Percentiles rank a stretch among this genome's conserved stretches.
Conservation (phyloP, 2,888 invertebrate genomes). For the Seira ritae region DNA sequence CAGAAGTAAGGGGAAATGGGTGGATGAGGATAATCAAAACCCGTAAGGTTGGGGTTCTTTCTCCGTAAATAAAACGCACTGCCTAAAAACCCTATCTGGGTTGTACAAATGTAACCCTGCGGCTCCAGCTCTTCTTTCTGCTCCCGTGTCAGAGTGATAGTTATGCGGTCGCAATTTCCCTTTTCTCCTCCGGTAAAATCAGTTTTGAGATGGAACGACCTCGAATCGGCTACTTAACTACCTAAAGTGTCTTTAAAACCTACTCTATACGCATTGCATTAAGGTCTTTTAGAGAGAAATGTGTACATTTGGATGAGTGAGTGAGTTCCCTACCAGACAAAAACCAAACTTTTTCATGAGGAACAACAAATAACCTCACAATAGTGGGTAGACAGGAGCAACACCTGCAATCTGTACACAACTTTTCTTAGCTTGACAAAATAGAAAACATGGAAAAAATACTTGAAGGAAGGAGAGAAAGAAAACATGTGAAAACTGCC, state of each 20-base stretch:
- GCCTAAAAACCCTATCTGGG: too few relatives aligned
- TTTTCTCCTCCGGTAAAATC: not conserved
- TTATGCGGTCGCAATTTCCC: not conserved
- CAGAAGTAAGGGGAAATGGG: not conserved
- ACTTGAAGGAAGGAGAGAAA: conserved; percentile 34
- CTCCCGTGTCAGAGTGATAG: not conserved
- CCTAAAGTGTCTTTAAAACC: not conserved
- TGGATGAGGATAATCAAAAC: not conserved
- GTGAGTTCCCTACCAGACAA: not conserved
- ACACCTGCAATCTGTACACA: conserved; percentile 61
- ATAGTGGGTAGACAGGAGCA: conserved; percentile 35
- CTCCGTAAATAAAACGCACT: too few relatives aligned
- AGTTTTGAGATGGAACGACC: not conserved
- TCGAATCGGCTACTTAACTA: not conserved
- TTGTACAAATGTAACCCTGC: too few relatives aligned
- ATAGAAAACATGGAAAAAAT: conserved; percentile 32
- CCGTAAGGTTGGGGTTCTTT: too few relatives aligned
- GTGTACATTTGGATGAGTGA: not conserved
- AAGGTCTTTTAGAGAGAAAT: not conserved
- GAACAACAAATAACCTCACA: conserved; percentile 36
- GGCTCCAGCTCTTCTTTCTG: too few relatives aligned
- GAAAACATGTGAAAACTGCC: conserved; percentile 35
- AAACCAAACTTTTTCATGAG: not conserved
- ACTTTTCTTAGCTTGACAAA: conserved; percentile 22
- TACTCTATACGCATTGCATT: not conserved